Evolutionary conservation across 2,888 invertebrate species (phyloP), one percentile per base, ranked within the genome.

Genomic region (Rhodophaea formosa): DNA sequence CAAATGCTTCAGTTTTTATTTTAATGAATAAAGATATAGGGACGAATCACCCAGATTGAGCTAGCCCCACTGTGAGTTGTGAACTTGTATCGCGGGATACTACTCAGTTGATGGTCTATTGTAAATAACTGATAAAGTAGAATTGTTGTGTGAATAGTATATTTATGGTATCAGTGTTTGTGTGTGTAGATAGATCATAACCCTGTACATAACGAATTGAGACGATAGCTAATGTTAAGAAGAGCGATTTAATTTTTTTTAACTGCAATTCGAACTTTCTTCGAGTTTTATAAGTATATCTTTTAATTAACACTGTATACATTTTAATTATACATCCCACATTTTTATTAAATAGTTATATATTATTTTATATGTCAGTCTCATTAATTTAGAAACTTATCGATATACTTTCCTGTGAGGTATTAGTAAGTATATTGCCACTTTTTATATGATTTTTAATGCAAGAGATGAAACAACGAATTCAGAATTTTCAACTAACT

Each of bases 121-220:
- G 86, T 87, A 87, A 80, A 89, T 88, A 89, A 80, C 78, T 80
- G 80, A 81, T 80, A 77, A 71, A 71, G 72, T 77, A 75, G 84
- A 78, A 80, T 79, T 82, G 88, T 87, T 86, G 89, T 88, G 89
- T 89, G 89, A 80, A 89, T 90, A 90, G 86, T 76, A 74, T 83
- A 79, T 79, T 84, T 82, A 75, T 75, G 69, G 72, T 79, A 73
- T 86, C 83, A 76, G 83, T 87, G 89, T 89, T 81, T 83, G 88
- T 83, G 90, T 86, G 89, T 88, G 88, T 90, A 89, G 88, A 88
- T 88, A 88, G 73, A 56, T 61, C 71, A 68, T 80, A 72, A 75
- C 16, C 69, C 64, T 86, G 83, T 83, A 85, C 67, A 84, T 82
- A 84, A 64, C 64, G 59, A 63, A 73, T 67, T 67, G 66, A 59